Percentiles rank a stretch among this genome's conserved stretches.
Conservation (phyloP, 2,888 invertebrate genomes). For the Sialis lutaria region DNA sequence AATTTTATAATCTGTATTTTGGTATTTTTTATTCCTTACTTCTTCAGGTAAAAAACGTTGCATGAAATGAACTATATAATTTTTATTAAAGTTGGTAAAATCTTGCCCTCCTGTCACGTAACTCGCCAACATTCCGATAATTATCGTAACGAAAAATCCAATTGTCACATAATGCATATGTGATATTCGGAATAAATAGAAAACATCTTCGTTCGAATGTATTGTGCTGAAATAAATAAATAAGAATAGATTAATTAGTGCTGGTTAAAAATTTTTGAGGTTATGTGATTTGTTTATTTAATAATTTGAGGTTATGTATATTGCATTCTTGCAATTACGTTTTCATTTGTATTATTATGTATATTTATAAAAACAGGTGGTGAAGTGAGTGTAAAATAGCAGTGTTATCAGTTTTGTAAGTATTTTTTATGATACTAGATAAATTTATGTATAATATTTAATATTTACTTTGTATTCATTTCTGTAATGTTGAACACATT, state of each 20-base stretch:
- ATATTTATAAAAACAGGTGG: too few species aligned
- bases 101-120: conserved; percentile 37
- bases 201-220: conserved; percentile 12
- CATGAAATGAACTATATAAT: conserved; percentile 37
- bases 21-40: conserved; percentile 1
- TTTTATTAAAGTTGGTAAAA: conserved; percentile 34
- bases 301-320: too few species aligned
- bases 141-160: conserved; percentile 37
- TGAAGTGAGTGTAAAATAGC: too few species aligned
- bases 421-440: background rate
- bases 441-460: background rate
- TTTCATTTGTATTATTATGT: too few species aligned
- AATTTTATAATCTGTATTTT: background rate
- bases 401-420: too few species aligned
- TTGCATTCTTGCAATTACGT: too few species aligned
- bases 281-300: too few species aligned
- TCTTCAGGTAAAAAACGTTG: conserved; percentile 28
- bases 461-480: background rate
- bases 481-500: background rate
- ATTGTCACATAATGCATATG: conserved; percentile 53
- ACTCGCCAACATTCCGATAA: conserved; percentile 43
- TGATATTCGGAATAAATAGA: conserved; percentile 41
- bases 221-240: too few species aligned
- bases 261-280: too few species aligned
- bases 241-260: too few species aligned